Percentiles rank a stretch among this genome's conserved stretches.
Conservation (phyloP, 1,140 invertebrate species). For the Latrodectus geometricus region DNA sequence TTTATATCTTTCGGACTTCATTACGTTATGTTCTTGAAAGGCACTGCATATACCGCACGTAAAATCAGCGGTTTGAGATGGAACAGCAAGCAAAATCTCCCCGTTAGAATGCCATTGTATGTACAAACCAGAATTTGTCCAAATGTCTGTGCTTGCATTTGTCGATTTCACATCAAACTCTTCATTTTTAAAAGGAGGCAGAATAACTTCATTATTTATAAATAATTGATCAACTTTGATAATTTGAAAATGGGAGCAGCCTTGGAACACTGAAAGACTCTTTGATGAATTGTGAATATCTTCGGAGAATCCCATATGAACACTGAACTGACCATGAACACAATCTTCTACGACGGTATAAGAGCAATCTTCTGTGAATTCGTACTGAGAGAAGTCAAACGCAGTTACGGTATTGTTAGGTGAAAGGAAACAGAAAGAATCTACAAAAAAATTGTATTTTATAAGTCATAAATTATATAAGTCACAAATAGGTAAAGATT, state of each 20-base stretch:
- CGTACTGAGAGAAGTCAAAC: not conserved
- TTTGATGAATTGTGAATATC: not conserved
- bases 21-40: not conserved
- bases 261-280: not conserved
- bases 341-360: conserved; percentile 2
- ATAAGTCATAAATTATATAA: no score
- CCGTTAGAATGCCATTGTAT: not conserved
- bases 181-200: not conserved
- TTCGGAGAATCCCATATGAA: not conserved
- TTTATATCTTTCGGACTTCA: not conserved
- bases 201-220: not conserved
- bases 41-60: not conserved
- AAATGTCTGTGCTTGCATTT: not conserved
- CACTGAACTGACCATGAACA: not conserved
- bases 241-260: not conserved
- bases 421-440: not conserved
- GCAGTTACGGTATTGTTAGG: not conserved
- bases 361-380: not conserved
- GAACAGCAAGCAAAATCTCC: conserved; percentile 2
- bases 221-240: not conserved
- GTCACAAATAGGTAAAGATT: no score
- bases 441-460: not conserved
- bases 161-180: not conserved
- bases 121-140: not conserved
- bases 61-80: not conserved